phyloP scores from a whole-genome alignment of 2,888 invertebrate species.

The Drosophila ezoana region DNA sequence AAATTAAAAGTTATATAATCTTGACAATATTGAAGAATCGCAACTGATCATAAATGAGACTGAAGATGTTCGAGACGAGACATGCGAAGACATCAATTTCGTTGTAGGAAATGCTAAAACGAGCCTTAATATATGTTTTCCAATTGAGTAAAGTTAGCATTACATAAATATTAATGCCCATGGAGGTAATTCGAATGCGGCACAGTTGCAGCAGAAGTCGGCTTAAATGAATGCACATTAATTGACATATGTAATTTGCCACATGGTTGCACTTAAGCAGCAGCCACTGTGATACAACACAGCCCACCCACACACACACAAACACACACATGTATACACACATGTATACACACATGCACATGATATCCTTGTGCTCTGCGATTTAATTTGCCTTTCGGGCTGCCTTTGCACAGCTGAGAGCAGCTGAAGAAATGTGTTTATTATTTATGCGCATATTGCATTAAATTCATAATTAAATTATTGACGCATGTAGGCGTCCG shows the following conservation, averaged over 20 bases:
- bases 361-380: slow-evolving; percentile 4
- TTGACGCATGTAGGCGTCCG: slow-evolving; percentile 9
- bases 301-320: background rate
- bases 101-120: background rate
- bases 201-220: slow-evolving; percentile 4
- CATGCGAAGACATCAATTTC: background rate
- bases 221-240: slow-evolving; percentile 34
- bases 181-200: background rate
- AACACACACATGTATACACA: background rate
- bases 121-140: background rate
- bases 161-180: background rate
- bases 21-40: too few relatives aligned
- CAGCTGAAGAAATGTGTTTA: slow-evolving; percentile 17
- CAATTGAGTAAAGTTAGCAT: background rate
- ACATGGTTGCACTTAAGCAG: slow-evolving; percentile 37
- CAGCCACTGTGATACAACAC: background rate
- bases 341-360: background rate
- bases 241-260: slow-evolving; percentile 39
- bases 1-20: background rate
- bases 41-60: background rate
- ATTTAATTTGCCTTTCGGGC: slow-evolving; percentile 5
- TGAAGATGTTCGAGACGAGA: background rate
- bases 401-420: slow-evolving; percentile 1
- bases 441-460: slow-evolving; percentile 69
- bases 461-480: slow-evolving; percentile 65